These are phyloP conservation scores for Ardeotis arabs DNA, from an alignment of 2,113 vertebrate species.

Conservation along the genomic window DNA sequence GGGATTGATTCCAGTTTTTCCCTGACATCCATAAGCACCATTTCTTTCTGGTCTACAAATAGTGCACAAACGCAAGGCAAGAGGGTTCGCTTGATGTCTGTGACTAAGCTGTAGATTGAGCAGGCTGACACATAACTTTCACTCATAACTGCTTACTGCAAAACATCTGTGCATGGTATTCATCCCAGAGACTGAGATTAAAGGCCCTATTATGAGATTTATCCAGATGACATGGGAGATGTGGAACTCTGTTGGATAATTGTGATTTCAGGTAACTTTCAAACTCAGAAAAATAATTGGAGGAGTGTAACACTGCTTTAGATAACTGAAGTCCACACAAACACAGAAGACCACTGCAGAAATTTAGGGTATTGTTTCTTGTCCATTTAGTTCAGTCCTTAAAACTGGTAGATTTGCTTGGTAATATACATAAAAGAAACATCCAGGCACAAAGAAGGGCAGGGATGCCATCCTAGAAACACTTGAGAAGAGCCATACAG, in stretches of 20 bases:
- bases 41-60: not conserved
- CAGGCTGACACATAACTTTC: not conserved
- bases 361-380: not conserved
- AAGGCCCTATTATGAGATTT: not conserved
- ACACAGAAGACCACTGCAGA: not conserved
- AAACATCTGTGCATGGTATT: not conserved
- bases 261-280: not conserved
- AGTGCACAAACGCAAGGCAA: not conserved
- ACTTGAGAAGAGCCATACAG: not conserved
- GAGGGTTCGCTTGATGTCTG: not conserved
- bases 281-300: not conserved
- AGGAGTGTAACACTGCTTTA: not conserved
- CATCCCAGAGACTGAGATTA: not conserved
- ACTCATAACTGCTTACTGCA: not conserved
- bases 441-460: conserved; percentile 57
- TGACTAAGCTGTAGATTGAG: not conserved
- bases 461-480: conserved; percentile 9
- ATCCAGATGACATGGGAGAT: not conserved
- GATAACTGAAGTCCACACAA: not conserved
- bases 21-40: not conserved
- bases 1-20: not conserved
- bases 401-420: conserved; percentile 15
- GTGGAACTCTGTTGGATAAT: not conserved
- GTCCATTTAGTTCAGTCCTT: not conserved
- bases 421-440: conserved; percentile 42